A percentile compares a stretch with the other conserved stretches of the same genome.
These are phyloP conservation scores for Typhlomys cinereus DNA, from an alignment of 2,113 vertebrate species.

Conservation along the genomic window DNA sequence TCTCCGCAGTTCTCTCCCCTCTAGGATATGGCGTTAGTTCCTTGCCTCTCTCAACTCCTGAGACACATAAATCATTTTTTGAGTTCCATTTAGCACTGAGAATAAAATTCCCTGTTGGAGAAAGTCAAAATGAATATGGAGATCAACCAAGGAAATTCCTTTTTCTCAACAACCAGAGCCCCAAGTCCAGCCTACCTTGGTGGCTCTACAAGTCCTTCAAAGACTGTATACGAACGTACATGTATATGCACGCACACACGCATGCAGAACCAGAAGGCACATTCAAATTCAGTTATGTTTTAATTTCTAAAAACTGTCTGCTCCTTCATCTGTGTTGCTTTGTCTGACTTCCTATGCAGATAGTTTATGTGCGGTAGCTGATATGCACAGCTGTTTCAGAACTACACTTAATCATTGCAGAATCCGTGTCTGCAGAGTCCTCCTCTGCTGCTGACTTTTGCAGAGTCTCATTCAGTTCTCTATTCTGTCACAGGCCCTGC, in stretches of 20 bases:
- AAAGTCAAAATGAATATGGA: background rate
- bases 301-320: slow-evolving; percentile 45
- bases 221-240: background rate
- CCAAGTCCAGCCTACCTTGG: background rate
- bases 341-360: background rate
- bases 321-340: background rate
- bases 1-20: background rate
- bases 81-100: background rate
- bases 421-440: background rate
- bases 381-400: slow-evolving; percentile 33
- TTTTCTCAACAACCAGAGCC: background rate
- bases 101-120: background rate
- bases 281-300: background rate
- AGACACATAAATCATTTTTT: background rate
- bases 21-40: background rate
- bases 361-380: background rate
- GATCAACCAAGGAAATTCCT: background rate
- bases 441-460: background rate
- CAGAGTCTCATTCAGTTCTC: background rate
- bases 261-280: background rate
- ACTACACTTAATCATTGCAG: background rate
- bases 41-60: background rate
- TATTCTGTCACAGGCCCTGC: background rate
- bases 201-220: background rate
- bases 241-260: background rate